Base-by-base conservation (phyloP, 2,113 vertebrate species). In the Oxyruncus cristatus region DNA sequence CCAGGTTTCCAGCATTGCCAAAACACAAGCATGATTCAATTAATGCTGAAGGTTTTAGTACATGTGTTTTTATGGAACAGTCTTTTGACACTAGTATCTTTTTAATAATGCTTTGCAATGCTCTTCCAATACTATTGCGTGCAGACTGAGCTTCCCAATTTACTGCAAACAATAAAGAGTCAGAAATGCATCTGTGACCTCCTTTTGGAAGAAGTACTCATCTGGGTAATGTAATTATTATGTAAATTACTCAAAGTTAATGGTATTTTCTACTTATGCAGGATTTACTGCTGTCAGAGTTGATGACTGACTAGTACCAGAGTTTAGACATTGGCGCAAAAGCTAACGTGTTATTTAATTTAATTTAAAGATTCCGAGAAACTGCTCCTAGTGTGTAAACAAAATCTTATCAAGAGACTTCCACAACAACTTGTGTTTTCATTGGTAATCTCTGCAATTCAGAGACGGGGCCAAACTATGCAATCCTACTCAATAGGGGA, bases 21-120 rank as follows among this genome's bases (percentile, higher is more conserved):
- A 95, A 97, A 97, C 88, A 95, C 74, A 95, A 97, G 93, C 96
- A 94, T 95, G 97, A 97, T 97, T 97, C 97, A 95, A 98, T 98
- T 97, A 98, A 95, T 95, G 89, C 84, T 97, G 83, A 94, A 94
- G 88, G 66, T 70, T 96, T 97, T 85, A 97, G 88, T 94, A 55
- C 91, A 86, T 97, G 82, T 94, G 89, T 97, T 97, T 96, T 89
- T 81, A 90, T 94, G 92, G 89, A 97, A 97, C 87, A 94, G 85
- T 93, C 89, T 96, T 97, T 93, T 97, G 91, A 94, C 90, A 73
- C 71, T 77, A 72, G 65, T 91, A 76, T 95, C 76, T 93, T 96
- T 88, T 92, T 94, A 83, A 96, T 92, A 87, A 89, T 81, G 72
- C 85, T 81, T 91, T 88, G 65, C 37, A 94, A 85, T 80, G 44